Evolutionary conservation across 2,888 invertebrate species (phyloP).

Genomic region (Epinotia ramella): DNA sequence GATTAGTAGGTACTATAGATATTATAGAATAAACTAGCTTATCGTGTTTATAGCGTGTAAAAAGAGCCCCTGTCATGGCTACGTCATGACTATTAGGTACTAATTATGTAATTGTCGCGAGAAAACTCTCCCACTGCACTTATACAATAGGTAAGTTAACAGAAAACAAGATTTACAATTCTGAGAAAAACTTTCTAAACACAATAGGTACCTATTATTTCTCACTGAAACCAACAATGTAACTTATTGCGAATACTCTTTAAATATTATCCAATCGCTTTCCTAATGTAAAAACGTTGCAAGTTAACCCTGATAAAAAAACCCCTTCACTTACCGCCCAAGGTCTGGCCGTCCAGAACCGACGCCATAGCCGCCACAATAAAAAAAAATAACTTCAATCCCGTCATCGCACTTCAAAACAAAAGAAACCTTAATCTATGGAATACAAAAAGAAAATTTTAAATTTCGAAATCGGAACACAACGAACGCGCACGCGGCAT

Average conservation of each 20-base stretch:
- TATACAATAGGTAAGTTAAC: too few relatives aligned
- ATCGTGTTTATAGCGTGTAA: too few relatives aligned
- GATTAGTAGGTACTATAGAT: too few relatives aligned
- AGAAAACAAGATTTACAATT: background rate
- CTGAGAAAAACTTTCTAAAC: constrained; percentile 13
- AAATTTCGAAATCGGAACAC: constrained; percentile 56
- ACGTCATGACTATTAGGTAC: too few relatives aligned
- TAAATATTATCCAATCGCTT: background rate
- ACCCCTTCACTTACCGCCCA: constrained; percentile 81
- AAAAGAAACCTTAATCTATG: constrained; percentile 34
- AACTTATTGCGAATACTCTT: background rate
- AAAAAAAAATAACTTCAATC: constrained; percentile 59
- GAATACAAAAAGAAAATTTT: constrained; percentile 16
- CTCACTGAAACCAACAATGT: background rate
- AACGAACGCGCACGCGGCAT: constrained; percentile 53
- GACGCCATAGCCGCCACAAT: constrained; percentile 60
- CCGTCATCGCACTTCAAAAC: constrained; percentile 55
- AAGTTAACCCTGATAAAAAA: constrained; percentile 52
- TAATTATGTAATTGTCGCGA: too few relatives aligned
- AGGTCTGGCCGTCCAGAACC: constrained; percentile 72
- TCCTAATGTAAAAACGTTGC: constrained; percentile 3
- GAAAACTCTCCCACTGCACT: too few relatives aligned
- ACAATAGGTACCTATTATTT: constrained; percentile 9
- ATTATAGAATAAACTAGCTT: too few relatives aligned
- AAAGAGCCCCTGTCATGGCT: too few relatives aligned